Base-by-base conservation (phyloP, 2,888 invertebrate species). In the Dynastes grantii region DNA sequence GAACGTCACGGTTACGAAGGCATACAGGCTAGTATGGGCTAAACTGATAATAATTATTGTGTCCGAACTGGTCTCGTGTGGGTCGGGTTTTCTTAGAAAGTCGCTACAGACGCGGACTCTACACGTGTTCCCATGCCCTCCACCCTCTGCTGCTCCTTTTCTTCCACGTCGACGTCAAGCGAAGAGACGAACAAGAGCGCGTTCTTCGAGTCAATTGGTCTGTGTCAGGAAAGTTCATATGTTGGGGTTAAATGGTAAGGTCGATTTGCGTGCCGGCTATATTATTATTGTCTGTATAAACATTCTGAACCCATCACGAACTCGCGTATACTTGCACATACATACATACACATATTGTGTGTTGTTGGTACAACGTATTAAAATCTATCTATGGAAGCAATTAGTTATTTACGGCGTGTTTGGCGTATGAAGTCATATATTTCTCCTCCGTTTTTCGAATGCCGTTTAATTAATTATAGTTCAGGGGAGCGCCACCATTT, bases 171-270 rank as follows among this genome's bases (percentile, higher is more conserved):
- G 29, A 63, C 55, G 55, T 55, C 63, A 32, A 63, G 32, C 29
- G 32, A 63, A 11, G 63, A 63, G 63, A 32, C 75, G 81, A 82
- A 84, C 80, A 83, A 84, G 82, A 83, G 81, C 82, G 84, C 84
- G 84, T 83, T 83, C 82, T 79, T 81, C 80, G 80, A 83, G 83
- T 83, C 82, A 83, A 83, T 83, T 83, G 83, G 81, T 83, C 83
- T 84, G 83, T 82, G 83, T 81, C 83, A 82, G 83, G 81, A 83
- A 82, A 83, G 82, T 84, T 84, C 83, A 83, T 81, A 81, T 82
- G 82, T 82, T 68, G 77, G 83, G 84, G 89, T 85, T 83, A 85
- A 84, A 77, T 84, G 80, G 81, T 76, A 80, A 82, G 85, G 84
- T 84, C 83, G 81, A 81, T 79, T 80, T 82, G 84, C 81, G 83